phyloP scores from a whole-genome alignment of 2,797 vertebrate genomes.

The Gephyroberyx darwinii region DNA sequence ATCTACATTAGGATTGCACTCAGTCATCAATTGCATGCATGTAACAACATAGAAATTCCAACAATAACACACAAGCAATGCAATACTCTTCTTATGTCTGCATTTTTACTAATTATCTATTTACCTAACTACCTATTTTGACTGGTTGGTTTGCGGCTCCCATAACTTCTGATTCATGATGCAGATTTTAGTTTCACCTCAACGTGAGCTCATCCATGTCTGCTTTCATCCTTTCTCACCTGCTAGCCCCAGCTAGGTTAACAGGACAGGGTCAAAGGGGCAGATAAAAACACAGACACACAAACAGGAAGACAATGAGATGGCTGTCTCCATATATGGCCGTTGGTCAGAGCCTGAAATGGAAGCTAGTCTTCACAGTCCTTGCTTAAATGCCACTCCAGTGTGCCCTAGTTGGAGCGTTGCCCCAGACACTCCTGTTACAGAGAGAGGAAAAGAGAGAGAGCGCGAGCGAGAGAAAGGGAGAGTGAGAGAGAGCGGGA shows the following conservation, averaged over 20 bases:
- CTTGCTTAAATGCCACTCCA: constrained; percentile 53
- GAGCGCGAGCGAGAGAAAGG: constrained; percentile 6
- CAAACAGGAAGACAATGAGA: constrained; percentile 26
- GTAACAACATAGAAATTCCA: constrained; percentile 16
- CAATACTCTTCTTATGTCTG: constrained; percentile 25
- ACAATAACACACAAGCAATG: background rate
- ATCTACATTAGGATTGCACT: constrained; percentile 8
- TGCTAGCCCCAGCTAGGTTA: too few relatives aligned
- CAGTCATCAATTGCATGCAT: constrained; percentile 14
- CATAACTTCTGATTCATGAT: constrained; percentile 22
- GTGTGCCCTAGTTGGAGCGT: constrained; percentile 47
- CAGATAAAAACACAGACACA: constrained; percentile 23
- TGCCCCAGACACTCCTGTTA: background rate
- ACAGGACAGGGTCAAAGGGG: too few relatives aligned
- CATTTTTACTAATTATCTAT: background rate
- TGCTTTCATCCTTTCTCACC: constrained; percentile 1
- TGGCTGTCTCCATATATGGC: background rate
- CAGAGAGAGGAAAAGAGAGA: background rate
- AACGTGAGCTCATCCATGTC: too few relatives aligned
- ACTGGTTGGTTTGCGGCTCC: constrained; percentile 18
- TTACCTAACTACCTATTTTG: too few relatives aligned
- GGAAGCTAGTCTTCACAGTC: constrained; percentile 20
- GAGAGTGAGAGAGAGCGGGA: constrained; percentile 18
- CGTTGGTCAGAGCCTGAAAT: constrained; percentile 13
- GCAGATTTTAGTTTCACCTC: constrained; percentile 26